Evolutionary conservation across 2,113 vertebrate genomes (phyloP), one percentile per base, ranked within the genome.

Genomic region (Neomonachus schauinslandi): DNA sequence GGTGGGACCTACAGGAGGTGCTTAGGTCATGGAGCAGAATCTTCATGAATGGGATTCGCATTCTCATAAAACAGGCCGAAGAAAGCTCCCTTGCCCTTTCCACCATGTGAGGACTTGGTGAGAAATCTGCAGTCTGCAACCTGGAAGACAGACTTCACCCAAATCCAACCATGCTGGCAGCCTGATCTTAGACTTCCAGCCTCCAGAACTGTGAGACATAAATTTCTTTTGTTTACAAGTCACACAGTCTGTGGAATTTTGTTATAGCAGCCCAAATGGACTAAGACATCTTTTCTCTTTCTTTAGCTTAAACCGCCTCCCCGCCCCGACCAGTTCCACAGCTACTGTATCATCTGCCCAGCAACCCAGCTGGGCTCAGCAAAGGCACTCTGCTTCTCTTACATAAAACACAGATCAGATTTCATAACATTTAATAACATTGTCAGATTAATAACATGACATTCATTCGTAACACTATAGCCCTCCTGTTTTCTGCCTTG

Each of bases 51-150:
- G 49, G 21, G 46, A 77, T 88, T 22, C 28, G 4, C n/a, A 49
- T 51, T 84, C 9, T 11, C 11, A 26, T 77, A 24, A 63, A 61
- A 51, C 33, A 51, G 16, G 4, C 7, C 22, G 6, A 12, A 46
- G 42, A 74, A 36, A 51, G 3, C 57, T 31, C 24, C 55, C 5
- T 53, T 26, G 16, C 12, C 16, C 46, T 28, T 74, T 74, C 19
- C 0, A 11, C n/a, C 57, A 18, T 2, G 13, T 12, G 14, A 77
- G 9, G 28, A n/a, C 39, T 59, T 16, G 5, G 39, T 33, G 63
- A 13, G 46, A 77, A 65, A 14, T 36, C 12, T 9, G 33, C 55
- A 16, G 16, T 39, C 39, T 72, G 86, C 12, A 24, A 18, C 15
- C 22, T 8, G 2, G 84, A 28, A 81, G 39, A 18, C 16, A 16